Evolutionary conservation across 2,888 invertebrate genomes (phyloP), one percentile per base, ranked within the genome.

Genomic region (Lordiphosa fenestrarum): DNA sequence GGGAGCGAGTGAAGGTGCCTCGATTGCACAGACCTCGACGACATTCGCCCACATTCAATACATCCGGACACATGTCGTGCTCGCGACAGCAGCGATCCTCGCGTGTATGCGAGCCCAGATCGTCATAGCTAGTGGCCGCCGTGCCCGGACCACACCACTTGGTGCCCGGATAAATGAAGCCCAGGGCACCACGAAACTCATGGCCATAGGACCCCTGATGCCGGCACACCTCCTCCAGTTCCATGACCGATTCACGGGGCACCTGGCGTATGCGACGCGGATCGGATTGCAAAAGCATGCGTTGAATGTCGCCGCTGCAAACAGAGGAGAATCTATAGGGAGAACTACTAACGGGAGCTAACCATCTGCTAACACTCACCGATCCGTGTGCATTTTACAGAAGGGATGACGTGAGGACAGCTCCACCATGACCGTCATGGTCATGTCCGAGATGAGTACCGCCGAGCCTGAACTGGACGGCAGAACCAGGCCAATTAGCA

Each of bases 61-160:
- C 91, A 69, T 91, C 90, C 0, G 93, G 92, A 69, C 95, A 95
- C 71, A 92, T 91, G 84, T 95, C 94, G 86, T 95, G 94, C 59
- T 93, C 93, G 19, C 94, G 90, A 76, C 95, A 95, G 75, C 95
- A 95, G 21, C 90, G 90, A 85, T 95, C 95, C 76, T 94, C 93
- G 49, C 91, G 91, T 0, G 87, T 73, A 74, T 93, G 92, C 0
- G 89, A 86, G 0, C 95, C 95, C 60, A 94, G 87, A 64, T 94
- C 94, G 30, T 92, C 90, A 78, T 91, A 92, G 69, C 92, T 91
- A 2, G 83, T 78, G 0, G 95, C 94, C 10, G 91, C 88, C 60
- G 91, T 92, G 19, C 94, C 95, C 47, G 93, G 93, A 0, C 95
- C 95, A 85, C 95, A 95, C 94, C 95, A 95, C 84, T 94, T 94